phyloP scores from a whole-genome alignment of 2,797 vertebrate species.

The Geotrypetes seraphini region DNA sequence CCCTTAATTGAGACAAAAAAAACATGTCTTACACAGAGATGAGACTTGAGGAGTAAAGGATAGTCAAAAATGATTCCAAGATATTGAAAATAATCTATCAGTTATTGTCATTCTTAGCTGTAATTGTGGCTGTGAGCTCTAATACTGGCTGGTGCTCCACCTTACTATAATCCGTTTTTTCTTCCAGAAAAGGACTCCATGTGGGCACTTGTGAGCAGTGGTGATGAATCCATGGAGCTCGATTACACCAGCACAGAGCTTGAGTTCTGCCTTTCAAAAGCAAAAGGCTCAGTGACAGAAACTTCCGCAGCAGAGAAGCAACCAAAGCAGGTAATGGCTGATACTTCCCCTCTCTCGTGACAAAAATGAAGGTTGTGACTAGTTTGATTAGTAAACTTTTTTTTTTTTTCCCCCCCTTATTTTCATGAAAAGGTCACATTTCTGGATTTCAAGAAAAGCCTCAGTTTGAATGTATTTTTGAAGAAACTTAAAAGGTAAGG shows the following conservation, averaged over 20 bases:
- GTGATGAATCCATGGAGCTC: constrained; percentile 51
- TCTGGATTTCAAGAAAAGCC: constrained; percentile 90
- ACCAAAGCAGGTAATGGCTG: constrained; percentile 75
- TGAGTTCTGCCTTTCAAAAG: constrained; percentile 85
- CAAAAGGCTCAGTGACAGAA: constrained; percentile 70
- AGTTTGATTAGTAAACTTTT: not conserved
- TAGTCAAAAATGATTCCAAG: too few relatives aligned
- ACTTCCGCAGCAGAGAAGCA: constrained; percentile 69
- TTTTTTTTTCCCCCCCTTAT: too few relatives aligned
- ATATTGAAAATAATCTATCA: too few relatives aligned
- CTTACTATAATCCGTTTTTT: not conserved
- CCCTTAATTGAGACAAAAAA: too few relatives aligned
- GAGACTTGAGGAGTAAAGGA: too few relatives aligned
- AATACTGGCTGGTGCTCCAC: too few relatives aligned
- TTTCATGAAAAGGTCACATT: constrained; percentile 77
- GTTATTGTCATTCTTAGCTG: too few relatives aligned
- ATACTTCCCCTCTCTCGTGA: fast-evolving
- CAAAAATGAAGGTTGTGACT: not conserved
- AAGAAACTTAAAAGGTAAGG: constrained; percentile 95
- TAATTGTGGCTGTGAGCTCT: too few relatives aligned
- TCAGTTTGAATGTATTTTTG: constrained; percentile 96
- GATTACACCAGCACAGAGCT: constrained; percentile 88
- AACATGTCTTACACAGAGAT: too few relatives aligned
- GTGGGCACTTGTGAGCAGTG: constrained; percentile 68
- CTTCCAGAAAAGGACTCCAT: constrained; percentile 74